Base-by-base conservation (phyloP, 2,888 invertebrate species). In the Macrosoma leucophasiata region DNA sequence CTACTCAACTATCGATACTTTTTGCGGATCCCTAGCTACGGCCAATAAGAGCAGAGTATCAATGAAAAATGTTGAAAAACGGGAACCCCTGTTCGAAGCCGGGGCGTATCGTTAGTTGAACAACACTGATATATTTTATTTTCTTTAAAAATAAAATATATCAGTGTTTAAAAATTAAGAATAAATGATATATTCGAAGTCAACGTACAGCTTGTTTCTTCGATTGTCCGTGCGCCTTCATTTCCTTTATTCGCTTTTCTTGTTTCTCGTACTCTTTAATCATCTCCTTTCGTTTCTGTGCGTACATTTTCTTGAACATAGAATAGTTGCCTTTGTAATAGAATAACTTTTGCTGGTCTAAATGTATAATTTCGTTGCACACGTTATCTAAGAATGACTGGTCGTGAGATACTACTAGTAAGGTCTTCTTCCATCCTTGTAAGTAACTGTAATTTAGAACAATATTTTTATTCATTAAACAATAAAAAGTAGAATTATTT, bases 321-420 rank as follows among this genome's bases (percentile, higher is more conserved):
- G 94, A 94, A 67, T 97, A 97, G 74, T 98, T 98, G 42, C 99
- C 99, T 77, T 96, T 95, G 73, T 99, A 99, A 69, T 99, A 98
- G 65, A 90, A 92, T 31, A 99, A 78, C 68, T 98, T 98, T 58
- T 95, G 94, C 52, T 91, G 91, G 69, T 99, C 98, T 50, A 99
- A 85, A 67, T 99, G 99, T 42, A 99, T 94, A 47, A 99, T 94
- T 84, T 99, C 99, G 36, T 98, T 98, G 74, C 99, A 99, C 3
- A 99, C 98, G 63, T 98, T 99, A 72, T 99, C 98, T 56, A 99
- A 90, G 86, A 99, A 99, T 48, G 97, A 97, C 84, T 99, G 99
- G 87, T 99, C 99, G 90, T 99, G 99, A 58, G 98, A 99, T 7
- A 99, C 99, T 38, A 99, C 94, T 15, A 99, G 81, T 2, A 99